These are phyloP conservation scores for Resseliella maxima DNA, from an alignment of 2,888 invertebrate species.

Conservation along the genomic window DNA sequence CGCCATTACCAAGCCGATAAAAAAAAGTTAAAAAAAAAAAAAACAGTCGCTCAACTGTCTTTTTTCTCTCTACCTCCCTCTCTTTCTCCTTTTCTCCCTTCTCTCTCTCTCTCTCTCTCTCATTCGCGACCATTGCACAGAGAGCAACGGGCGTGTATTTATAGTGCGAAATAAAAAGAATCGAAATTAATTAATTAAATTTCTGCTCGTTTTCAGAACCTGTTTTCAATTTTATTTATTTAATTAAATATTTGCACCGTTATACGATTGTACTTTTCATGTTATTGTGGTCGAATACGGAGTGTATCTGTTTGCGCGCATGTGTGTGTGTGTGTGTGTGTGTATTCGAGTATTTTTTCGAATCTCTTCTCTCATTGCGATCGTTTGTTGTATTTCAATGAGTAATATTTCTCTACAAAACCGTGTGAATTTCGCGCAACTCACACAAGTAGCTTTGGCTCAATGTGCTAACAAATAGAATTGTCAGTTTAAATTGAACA, in stretches of 20 bases:
- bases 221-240: conserved; percentile 52
- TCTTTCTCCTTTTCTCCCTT: background rate
- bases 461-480: conserved; percentile 18
- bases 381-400: background rate
- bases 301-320: no score
- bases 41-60: background rate
- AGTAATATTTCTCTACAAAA: background rate
- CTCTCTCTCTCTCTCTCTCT: background rate
- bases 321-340: no score
- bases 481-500: conserved; percentile 53
- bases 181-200: conserved; percentile 41
- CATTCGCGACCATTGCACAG: background rate
- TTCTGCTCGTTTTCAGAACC: conserved; percentile 37
- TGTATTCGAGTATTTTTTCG: no score
- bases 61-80: background rate
- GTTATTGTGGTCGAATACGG: background rate
- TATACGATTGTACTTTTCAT: conserved; percentile 16
- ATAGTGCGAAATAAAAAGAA: conserved; percentile 19
- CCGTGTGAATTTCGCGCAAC: background rate
- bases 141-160: background rate
- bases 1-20: background rate
- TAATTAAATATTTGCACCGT: conserved; percentile 19
- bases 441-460: background rate
- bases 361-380: background rate
- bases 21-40: background rate